phyloP scores from a whole-genome alignment of 2,113 vertebrate species.

The Syngnathus typhle region DNA sequence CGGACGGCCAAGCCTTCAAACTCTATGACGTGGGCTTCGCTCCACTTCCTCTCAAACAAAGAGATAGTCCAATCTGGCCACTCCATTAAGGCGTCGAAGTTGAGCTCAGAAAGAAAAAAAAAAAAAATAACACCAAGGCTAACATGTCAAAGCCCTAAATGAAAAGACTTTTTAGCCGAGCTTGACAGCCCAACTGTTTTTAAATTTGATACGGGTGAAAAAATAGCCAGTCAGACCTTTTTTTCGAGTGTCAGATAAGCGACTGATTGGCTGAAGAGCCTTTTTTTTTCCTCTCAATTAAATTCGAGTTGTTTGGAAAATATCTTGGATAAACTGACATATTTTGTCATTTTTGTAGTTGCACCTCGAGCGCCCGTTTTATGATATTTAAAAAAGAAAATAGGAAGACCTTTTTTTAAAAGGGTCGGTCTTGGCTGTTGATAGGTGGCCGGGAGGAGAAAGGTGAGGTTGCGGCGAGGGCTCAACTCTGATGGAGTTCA shows the following conservation, averaged over 20 bases:
- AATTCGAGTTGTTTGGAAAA: neutral
- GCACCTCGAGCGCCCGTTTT: no score
- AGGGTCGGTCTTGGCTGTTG: neutral
- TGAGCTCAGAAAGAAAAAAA: neutral
- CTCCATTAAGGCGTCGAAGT: conserved; percentile 33
- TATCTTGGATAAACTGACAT: no score
- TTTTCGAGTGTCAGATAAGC: conserved; percentile 19
- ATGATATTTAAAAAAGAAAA: no score
- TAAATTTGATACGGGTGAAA: conserved; percentile 32
- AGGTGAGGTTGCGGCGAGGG: neutral
- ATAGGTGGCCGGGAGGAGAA: neutral
- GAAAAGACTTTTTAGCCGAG: conserved; percentile 37
- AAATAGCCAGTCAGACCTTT: conserved; percentile 39
- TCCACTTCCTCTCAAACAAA: neutral
- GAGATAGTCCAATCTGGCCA: conserved; percentile 19
- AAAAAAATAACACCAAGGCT: conserved; percentile 11
- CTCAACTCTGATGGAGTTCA: conserved; percentile 1
- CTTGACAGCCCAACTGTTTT: conserved; percentile 18
- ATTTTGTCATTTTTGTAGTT: no score
- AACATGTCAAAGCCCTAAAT: conserved; percentile 19
- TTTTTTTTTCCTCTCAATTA: neutral
- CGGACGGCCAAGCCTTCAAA: neutral
- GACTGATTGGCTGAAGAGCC: neutral
- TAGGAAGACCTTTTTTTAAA: no score
- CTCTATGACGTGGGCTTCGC: neutral